phyloP scores from a whole-genome alignment of 2,797 vertebrate genomes.

The Lutjanus campechanus region DNA sequence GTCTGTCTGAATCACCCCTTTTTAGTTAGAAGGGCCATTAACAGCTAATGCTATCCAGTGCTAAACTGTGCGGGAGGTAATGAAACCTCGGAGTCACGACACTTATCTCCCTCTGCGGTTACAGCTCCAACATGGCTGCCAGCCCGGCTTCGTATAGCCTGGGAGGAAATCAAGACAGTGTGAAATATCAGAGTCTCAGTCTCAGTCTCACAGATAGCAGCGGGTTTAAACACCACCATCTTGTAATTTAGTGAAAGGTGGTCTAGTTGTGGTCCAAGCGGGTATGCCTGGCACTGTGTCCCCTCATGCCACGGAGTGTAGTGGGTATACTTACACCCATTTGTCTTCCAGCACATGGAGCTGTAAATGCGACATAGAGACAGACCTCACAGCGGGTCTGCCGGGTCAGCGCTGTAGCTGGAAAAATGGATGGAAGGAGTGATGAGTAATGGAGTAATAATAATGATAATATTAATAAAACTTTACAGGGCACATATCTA shows the following conservation, averaged over 20 bases:
- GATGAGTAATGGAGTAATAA: conserved; percentile 44
- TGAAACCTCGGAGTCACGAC: conserved; percentile 72
- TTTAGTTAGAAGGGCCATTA: conserved; percentile 79
- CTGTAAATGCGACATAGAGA: conserved; percentile 56
- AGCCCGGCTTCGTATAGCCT: conserved; percentile 34
- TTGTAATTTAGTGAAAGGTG: conserved; percentile 38
- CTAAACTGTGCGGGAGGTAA: conserved; percentile 73
- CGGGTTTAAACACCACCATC: conserved; percentile 48
- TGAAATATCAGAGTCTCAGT: conserved; percentile 71
- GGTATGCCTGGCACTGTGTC: conserved; percentile 46
- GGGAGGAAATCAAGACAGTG: conserved; percentile 74
- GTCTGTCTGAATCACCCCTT: conserved; percentile 73
- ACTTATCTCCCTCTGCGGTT: conserved; percentile 68
- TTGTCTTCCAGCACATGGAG: conserved; percentile 53
- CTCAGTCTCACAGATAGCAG: conserved; percentile 52
- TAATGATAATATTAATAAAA: conserved; percentile 30
- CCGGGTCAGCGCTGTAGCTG: conserved; percentile 25
- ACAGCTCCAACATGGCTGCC: conserved; percentile 69
- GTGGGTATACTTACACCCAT: conserved; percentile 38
- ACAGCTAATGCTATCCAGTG: conserved; percentile 78
- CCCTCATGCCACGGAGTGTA: conserved; percentile 39
- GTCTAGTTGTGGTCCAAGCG: conserved; percentile 33
- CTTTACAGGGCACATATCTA: conserved; percentile 41
- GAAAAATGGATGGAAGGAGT: conserved; percentile 39
- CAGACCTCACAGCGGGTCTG: conserved; percentile 36